Base-by-base conservation (phyloP, 1,140 invertebrate genomes). In the Kradibia gibbosae region DNA sequence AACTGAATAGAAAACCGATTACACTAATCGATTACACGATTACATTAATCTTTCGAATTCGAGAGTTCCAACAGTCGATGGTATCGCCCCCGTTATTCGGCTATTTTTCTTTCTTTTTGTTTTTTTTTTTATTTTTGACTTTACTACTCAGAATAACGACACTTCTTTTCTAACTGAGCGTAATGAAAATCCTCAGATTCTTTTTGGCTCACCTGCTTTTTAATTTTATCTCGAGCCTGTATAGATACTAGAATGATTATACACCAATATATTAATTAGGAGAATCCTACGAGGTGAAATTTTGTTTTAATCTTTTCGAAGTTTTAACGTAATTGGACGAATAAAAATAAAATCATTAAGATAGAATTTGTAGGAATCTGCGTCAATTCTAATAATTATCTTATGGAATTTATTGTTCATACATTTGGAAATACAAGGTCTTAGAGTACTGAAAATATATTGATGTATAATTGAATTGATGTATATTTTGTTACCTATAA, bases 31-130 rank as follows among this genome's bases (percentile, higher is more conserved):
- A 83, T 85, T 83, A 82, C 60, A 65, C 60, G 76, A n/a, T n/a
- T n/a, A 65, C 82, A 83, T 84, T 84, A 84, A 85, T 85, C 72
- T 83, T 84, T 53, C 65, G 28, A 48, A 55, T 60, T 2, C 20
- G 39, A 39, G 34, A 28, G 36, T 45, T 22, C 20, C 11, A 39
- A 39, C 5, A 20, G 39, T 45, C 60, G 62, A 50, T 78, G 45
- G 25, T 70, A 28, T 36, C 22, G 1, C n/a, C 7, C 10, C 31
- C 45, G 50, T 67, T 70, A 20, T n/a, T 20, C 3, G 28, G 20
- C 48, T 22, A 36, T 20, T 10, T 4, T 17, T 13, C 17, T 48
- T 65, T 57, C 36, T 60, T 28, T 25, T 13, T 72, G 22, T 50
- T 15, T 36, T 20, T 13, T 48, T 55, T 13, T 28, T 34, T n/a